Evolutionary conservation across 2,888 invertebrate species (phyloP).

Genomic region (Bembecia ichneumoniformis): DNA sequence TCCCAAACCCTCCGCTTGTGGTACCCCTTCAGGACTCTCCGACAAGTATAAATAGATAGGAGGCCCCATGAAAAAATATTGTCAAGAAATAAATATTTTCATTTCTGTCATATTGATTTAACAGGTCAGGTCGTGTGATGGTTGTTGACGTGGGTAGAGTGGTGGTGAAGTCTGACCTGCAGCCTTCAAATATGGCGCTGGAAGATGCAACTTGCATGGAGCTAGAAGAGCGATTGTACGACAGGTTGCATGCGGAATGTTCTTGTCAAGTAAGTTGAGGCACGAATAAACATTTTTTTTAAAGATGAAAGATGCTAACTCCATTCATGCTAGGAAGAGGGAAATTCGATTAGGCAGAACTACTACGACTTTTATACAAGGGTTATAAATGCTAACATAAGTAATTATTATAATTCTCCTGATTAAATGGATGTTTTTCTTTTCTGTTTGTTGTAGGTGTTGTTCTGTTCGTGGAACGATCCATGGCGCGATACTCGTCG

Average conservation of each 20-base stretch:
- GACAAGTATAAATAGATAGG: too few species aligned
- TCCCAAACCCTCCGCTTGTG: too few species aligned
- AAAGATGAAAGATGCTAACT: too few species aligned
- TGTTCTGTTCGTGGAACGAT: constrained; percentile 75
- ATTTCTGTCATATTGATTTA: not conserved
- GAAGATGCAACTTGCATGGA: constrained; percentile 88
- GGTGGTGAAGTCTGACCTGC: constrained; percentile 79
- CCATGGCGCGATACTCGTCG: constrained; percentile 82
- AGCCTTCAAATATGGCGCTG: constrained; percentile 75
- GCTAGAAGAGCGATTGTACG: constrained; percentile 84
- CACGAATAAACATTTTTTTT: too few species aligned
- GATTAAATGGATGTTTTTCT: too few species aligned
- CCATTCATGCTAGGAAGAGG: too few species aligned
- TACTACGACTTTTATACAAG: too few species aligned
- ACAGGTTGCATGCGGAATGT: constrained; percentile 79
- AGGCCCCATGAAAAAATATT: too few species aligned
- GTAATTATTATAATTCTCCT: too few species aligned
- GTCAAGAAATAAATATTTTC: not conserved
- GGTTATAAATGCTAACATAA: too few species aligned
- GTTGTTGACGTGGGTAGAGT: constrained; percentile 81
- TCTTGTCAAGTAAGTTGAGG: constrained; percentile 73
- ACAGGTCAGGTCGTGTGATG: constrained; percentile 79
- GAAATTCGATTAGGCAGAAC: too few species aligned
- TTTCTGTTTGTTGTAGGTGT: constrained; percentile 29
- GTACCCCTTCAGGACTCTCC: too few species aligned